Conservation (phyloP, 2,113 vertebrate species). For the Marmota monax region DNA sequence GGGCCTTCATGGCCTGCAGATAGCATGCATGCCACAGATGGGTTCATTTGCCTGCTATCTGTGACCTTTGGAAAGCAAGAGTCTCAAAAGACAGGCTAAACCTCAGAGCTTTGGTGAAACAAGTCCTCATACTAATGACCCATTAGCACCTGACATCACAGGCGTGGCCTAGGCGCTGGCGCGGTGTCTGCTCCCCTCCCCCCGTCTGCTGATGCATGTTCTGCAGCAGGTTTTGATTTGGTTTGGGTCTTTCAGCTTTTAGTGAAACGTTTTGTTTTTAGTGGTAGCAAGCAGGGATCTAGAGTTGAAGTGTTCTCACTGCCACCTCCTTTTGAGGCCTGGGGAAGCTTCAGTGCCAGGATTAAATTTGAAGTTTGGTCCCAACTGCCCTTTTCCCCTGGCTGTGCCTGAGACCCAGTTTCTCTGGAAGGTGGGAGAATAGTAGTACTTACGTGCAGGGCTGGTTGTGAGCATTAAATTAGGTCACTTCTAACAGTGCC, state of each 20-base stretch:
- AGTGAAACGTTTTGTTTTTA: background rate
- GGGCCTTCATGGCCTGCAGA: background rate
- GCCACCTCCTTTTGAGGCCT: background rate
- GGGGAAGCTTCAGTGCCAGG: background rate
- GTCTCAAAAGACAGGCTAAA: background rate
- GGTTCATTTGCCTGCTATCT: background rate
- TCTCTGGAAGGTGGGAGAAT: background rate
- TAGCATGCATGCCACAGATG: background rate
- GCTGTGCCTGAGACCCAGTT: background rate
- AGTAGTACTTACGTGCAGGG: background rate
- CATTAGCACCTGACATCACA: no score
- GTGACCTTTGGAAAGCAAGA: background rate
- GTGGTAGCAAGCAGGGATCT: background rate
- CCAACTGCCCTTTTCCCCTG: background rate
- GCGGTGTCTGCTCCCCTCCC: no score
- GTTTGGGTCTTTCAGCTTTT: background rate
- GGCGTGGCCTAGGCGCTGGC: no score
- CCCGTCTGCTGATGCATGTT: background rate
- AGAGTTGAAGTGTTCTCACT: background rate
- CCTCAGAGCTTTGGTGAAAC: no score
- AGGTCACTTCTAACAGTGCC: rapidly evolving
- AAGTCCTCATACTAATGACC: no score
- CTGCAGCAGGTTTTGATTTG: background rate
- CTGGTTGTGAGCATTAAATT: background rate
- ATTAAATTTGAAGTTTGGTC: background rate